Evolutionary conservation across 2,797 vertebrate genomes (phyloP), one percentile per base, ranked within the genome.

Genomic region (Leuciscus waleckii): DNA sequence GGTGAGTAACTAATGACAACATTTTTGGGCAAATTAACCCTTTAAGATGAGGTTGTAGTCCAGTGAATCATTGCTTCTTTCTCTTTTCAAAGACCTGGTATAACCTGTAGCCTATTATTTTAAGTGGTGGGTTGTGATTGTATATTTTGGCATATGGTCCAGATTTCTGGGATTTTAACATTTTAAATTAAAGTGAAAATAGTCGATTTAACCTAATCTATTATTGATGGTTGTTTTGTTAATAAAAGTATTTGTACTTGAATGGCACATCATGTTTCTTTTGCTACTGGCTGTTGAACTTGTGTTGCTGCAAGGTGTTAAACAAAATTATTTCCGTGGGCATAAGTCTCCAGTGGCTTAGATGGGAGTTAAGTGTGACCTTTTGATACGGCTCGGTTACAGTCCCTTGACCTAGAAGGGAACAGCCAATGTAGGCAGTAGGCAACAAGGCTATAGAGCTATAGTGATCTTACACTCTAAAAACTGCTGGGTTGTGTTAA

Each of bases 391-490:
- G 26, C 14, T 65, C 29, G 14, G 61, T 65, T 65, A 65, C 67
- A 69, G 19, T 46, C 46, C 10, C 69, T 43, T 71, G 21, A 71
- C 23, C 23, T 46, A 39, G 19, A 75, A 35, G 73, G 46, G 26
- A 51, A 49, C 16, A 29, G 9, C 26, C 29, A 23, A 29, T 10
- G 17, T 21, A 35, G 37, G 49, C 51, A 37, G 49, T 56, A 77
- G 75, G 14, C 56, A 63, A 41, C 2, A 17, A 78, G 76, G 37
- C 56, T 6, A 16, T 78, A 41, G 56, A 63, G n/a, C 37, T 65
- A 54, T 41, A 56, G 23, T 54, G 46, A 83, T 29, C 61, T 68
- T 41, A n/a, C n/a, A n/a, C n/a, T n/a, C n/a, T n/a, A n/a, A n/a
- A n/a, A n/a, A n/a, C n/a, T n/a, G n/a, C n/a, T n/a, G n/a, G n/a